Base-by-base conservation (phyloP, 2,113 vertebrate genomes). In the Upupa epops region DNA sequence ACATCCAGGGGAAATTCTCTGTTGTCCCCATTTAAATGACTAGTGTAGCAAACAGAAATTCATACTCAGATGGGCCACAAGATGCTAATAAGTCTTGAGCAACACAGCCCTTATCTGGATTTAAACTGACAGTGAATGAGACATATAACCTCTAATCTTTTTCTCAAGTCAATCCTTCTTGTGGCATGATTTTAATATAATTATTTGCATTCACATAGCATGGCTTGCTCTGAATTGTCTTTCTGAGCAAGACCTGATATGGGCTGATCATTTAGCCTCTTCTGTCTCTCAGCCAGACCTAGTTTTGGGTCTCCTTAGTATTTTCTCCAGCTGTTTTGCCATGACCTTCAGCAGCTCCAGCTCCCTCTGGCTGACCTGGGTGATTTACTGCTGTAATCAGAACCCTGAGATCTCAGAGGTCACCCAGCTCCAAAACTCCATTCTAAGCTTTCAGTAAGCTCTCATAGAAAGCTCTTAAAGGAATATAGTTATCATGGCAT, bases 301-400 rank as follows among this genome's bases (percentile, higher is more conserved):
- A 16, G 55, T 84, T 88, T 95, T 75, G 69, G 11, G 13, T 52
- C 55, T 75, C 37, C 37, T 85, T 61, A 78, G 29, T 82, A 74
- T 60, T 88, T 93, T 76, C 42, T 82, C 36, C 83, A 76, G n/a
- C 58, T 91, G 58, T 95, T 95, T 74, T 61, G 51, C 58, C 2
- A 0, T 79, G 70, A 86, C 70, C 83, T 94, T 83, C 40, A 86
- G 65, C 59, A 72, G 54, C 58, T 78, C n/a, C 24, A 21, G 15
- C 24, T 86, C 49, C 16, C 29, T 89, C 63, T 8, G 2, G 29
- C 51, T 93, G 92, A 76, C 71, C 90, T 74, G 87, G 82, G 82
- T 45, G 78, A 71, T 84, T 86, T 87, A 52, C 66, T 77, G 63
- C 71, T 70, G 59, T 68, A 89, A 93, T 85, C 74, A 83, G 90